phyloP scores from a whole-genome alignment of 2,113 vertebrate genomes.

The Haliaeetus leucogaster region DNA sequence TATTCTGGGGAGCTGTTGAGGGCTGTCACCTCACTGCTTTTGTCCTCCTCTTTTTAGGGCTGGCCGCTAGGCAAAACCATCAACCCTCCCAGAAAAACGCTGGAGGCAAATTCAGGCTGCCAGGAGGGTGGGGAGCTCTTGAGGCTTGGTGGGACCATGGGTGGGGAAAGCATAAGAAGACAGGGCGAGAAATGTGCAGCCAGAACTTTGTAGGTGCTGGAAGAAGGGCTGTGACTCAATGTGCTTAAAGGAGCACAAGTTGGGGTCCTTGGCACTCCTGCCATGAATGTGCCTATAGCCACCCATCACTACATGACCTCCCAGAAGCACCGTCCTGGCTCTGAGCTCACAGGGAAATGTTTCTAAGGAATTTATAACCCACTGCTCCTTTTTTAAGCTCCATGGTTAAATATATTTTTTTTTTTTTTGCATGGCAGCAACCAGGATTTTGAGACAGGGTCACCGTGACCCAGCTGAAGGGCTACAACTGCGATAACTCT shows the following conservation, averaged over 20 bases:
- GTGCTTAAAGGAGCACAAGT: rapidly evolving
- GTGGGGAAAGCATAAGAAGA: neutral
- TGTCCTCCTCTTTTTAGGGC: neutral
- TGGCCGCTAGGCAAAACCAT: neutral
- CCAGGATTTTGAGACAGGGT: neutral
- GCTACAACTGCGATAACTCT: neutral
- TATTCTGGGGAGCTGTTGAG: neutral
- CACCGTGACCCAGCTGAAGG: neutral
- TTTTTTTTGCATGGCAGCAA: neutral
- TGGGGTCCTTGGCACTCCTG: no score
- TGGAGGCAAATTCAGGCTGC: neutral
- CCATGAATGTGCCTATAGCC: rapidly evolving
- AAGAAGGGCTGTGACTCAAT: neutral
- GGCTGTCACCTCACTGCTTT: neutral
- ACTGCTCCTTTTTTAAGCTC: neutral
- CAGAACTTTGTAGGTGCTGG: neutral
- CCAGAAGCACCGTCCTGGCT: neutral
- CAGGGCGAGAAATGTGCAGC: no score
- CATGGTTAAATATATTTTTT: rapidly evolving
- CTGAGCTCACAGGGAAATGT: neutral
- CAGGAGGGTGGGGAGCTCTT: neutral
- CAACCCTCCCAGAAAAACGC: neutral
- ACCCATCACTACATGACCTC: neutral
- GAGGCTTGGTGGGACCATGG: neutral
- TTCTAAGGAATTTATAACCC: neutral